Conservation (phyloP, 2,113 vertebrate genomes). For the Cinclus mexicanus region DNA sequence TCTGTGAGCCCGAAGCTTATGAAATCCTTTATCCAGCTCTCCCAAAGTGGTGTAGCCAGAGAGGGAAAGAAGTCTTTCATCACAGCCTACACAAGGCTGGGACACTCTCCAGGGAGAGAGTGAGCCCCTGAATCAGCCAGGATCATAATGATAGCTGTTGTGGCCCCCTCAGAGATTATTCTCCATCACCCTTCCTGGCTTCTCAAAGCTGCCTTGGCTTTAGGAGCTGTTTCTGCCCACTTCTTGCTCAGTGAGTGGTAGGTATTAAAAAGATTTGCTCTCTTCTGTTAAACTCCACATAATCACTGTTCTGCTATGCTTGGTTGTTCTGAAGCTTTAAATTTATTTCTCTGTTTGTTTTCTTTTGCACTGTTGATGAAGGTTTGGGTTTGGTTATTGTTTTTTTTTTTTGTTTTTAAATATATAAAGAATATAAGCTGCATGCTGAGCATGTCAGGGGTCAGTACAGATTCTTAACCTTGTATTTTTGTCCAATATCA, state of each 20-base stretch:
- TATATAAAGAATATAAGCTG: neutral
- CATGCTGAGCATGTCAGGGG: neutral
- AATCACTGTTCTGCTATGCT: neutral
- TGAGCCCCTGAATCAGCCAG: neutral
- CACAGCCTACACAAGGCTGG: neutral
- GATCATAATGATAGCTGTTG: neutral
- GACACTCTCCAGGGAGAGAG: neutral
- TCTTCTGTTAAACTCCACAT: neutral
- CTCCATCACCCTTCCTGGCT: neutral
- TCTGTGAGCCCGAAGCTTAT: neutral
- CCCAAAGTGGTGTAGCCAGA: neutral
- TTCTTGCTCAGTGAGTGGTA: neutral
- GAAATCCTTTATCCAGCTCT: neutral
- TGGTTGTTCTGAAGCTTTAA: neutral
- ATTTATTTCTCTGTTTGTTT: neutral
- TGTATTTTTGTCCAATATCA: neutral
- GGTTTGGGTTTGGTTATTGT: neutral
- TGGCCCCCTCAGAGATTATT: neutral
- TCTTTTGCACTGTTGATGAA: neutral
- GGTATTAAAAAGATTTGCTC: neutral
- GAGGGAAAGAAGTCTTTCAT: neutral
- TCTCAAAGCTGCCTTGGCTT: neutral
- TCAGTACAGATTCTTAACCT: neutral
- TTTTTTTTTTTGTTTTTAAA: neutral
- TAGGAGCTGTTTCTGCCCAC: neutral